phyloP scores from a whole-genome alignment of 2,797 vertebrate species.

The Acipenser ruthenus region DNA sequence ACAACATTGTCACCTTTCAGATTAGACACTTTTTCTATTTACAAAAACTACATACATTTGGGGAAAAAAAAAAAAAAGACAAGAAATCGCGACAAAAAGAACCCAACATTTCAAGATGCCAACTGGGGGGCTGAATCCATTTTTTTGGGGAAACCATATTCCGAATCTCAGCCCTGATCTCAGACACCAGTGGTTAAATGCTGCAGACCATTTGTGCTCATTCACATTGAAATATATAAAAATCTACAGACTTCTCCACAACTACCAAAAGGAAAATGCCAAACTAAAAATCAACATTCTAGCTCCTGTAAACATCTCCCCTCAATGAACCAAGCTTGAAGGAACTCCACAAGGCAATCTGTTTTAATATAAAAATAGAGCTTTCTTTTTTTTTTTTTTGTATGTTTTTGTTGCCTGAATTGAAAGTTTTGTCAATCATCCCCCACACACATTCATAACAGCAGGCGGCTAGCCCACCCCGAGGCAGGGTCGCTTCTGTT shows the following conservation, averaged over 20 bases:
- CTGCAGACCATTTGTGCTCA: slow-evolving; percentile 8
- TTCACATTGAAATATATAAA: slow-evolving; percentile 17
- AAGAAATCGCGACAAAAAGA: no score
- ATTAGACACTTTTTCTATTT: no score
- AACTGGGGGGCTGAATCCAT: no score
- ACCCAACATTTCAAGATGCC: no score
- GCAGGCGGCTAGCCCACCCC: slow-evolving; percentile 14
- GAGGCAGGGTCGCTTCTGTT: background rate
- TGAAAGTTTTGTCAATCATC: slow-evolving; percentile 43
- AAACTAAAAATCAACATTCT: slow-evolving; percentile 10
- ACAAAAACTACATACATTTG: no score
- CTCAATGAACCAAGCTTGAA: slow-evolving; percentile 75
- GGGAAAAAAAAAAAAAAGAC: no score
- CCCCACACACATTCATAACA: slow-evolving; percentile 56
- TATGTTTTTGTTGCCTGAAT: slow-evolving; percentile 38
- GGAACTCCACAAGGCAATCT: slow-evolving; percentile 72
- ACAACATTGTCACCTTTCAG: no score
- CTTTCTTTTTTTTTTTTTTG: slow-evolving; percentile 58
- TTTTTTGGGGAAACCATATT: background rate
- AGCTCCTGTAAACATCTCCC: slow-evolving; percentile 25
- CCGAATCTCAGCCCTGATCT: slow-evolving; percentile 3
- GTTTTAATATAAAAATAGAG: slow-evolving; percentile 78
- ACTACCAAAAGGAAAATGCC: slow-evolving; percentile 15
- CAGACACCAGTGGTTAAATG: slow-evolving; percentile 6
- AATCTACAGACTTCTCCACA: slow-evolving; percentile 15